Percentiles rank a stretch among this genome's conserved stretches.
These are phyloP conservation scores for Oxyruncus cristatus DNA, from an alignment of 2,113 vertebrate species.

Conservation along the genomic window DNA sequence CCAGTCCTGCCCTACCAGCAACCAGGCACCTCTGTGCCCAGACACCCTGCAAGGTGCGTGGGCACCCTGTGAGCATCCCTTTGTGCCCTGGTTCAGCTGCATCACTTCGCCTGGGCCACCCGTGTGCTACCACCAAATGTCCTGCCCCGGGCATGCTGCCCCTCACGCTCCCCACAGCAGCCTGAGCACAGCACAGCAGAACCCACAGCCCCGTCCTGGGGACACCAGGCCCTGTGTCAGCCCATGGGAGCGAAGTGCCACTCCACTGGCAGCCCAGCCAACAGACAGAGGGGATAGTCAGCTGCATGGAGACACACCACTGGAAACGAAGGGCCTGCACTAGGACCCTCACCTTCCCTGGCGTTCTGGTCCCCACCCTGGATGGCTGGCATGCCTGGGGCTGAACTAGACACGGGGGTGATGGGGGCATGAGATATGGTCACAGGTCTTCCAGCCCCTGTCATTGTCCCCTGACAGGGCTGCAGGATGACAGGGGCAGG, in stretches of 20 bases:
- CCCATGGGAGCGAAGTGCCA: background rate
- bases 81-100: rapidly evolving
- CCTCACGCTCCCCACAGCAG: background rate
- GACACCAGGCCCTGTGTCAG: background rate
- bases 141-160: rapidly evolving
- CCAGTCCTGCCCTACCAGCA: background rate
- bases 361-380: background rate
- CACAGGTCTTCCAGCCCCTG: background rate
- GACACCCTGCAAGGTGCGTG: background rate
- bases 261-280: background rate
- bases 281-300: background rate
- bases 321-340: background rate
- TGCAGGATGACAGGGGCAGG: background rate
- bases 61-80: background rate
- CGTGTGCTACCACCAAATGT: background rate
- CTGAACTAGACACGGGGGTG: rapidly evolving
- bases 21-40: background rate
- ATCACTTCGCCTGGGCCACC: background rate
- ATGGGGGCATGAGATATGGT: background rate
- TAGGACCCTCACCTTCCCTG: background rate
- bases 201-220: rapidly evolving
- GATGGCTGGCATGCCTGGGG: background rate
- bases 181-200: background rate
- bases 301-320: background rate
- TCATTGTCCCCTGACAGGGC: background rate